Evolutionary conservation across 2,797 vertebrate species (phyloP).

Genomic region (Muraenolepis orangiensis): DNA sequence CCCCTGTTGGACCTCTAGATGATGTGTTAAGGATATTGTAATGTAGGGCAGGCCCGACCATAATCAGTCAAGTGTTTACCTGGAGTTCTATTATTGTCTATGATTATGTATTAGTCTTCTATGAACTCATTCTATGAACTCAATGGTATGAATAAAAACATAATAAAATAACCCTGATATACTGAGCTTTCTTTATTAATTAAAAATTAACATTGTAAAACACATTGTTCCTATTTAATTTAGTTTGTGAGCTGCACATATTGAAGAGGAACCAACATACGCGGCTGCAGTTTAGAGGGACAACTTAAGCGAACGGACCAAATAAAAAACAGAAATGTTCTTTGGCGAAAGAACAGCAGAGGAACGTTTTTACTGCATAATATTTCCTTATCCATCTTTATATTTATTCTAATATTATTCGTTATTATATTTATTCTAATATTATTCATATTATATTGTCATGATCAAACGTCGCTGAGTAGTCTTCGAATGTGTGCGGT

Average conservation of each 20-base stretch:
- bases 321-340: background rate
- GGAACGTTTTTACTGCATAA: background rate
- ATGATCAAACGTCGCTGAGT: no score
- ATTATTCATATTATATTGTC: background rate
- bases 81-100: no score
- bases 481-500: no score
- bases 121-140: no score
- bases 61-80: background rate
- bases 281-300: background rate
- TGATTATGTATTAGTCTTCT: no score
- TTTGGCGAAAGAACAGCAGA: background rate
- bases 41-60: background rate
- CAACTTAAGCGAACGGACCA: background rate
- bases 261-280: background rate
- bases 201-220: background rate
- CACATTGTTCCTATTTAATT: background rate
- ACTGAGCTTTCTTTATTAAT: background rate
- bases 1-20: background rate
- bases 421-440: background rate
- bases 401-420: background rate
- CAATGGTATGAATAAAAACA: no score
- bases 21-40: background rate
- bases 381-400: background rate
- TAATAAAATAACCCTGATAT: background rate
- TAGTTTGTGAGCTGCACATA: background rate